phyloP scores from a whole-genome alignment of 2,888 invertebrate genomes.

The Keiferia lycopersicella region DNA sequence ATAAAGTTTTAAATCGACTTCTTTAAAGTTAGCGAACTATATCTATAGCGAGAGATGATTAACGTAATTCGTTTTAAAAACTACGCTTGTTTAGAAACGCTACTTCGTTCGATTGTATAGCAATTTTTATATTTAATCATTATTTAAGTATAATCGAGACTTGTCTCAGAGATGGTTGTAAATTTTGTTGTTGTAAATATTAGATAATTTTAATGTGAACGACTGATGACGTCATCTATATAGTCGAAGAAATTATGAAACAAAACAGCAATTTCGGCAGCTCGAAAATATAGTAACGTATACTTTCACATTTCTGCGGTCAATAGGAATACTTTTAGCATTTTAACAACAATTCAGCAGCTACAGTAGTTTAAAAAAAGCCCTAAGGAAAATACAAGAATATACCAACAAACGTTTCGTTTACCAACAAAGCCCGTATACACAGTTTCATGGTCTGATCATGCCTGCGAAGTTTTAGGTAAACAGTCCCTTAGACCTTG shows the following conservation, averaged over 20 bases:
- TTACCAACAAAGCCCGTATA: too few species aligned
- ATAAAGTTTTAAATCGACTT: conserved; percentile 53
- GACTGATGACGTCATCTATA: conserved; percentile 56
- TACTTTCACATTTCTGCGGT: neutral
- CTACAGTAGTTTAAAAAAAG: neutral
- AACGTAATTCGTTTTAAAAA: conserved; percentile 41
- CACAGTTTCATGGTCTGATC: too few species aligned
- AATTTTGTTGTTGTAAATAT: conserved; percentile 67
- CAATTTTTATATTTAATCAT: conserved; percentile 39
- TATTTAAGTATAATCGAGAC: conserved; percentile 49
- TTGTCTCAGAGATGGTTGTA: conserved; percentile 57
- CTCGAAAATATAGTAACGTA: conserved; percentile 9
- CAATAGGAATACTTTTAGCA: neutral
- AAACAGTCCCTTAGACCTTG: too few species aligned
- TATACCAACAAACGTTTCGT: too few species aligned
- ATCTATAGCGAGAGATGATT: conserved; percentile 32
- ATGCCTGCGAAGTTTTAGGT: too few species aligned
- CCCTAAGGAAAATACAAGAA: too few species aligned
- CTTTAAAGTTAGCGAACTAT: conserved; percentile 43
- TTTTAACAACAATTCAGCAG: neutral
- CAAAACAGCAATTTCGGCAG: conserved; percentile 16
- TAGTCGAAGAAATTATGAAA: conserved; percentile 38
- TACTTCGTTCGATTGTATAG: conserved; percentile 36
- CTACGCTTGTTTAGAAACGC: conserved; percentile 47
- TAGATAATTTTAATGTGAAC: conserved; percentile 50